Evolutionary conservation across 2,113 vertebrate genomes (phyloP).

Genomic region (Esox niger): DNA sequence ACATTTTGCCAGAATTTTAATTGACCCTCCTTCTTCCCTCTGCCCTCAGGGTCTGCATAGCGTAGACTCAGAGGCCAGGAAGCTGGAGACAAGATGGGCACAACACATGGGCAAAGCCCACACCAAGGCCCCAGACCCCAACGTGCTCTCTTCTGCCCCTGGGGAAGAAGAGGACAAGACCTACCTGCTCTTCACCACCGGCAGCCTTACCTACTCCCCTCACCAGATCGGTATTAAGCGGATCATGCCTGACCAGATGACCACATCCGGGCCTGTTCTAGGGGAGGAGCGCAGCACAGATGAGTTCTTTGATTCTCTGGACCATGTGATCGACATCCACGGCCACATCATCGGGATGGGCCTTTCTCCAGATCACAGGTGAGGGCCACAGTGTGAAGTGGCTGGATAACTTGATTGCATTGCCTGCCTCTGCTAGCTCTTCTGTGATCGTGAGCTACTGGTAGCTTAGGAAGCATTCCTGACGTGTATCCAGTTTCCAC

Average conservation of each 20-base stretch:
- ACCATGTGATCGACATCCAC: slow-evolving; percentile 93
- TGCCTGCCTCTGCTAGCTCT: too few species aligned
- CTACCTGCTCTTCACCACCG: slow-evolving; percentile 94
- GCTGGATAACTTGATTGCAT: background rate
- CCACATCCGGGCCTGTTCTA: slow-evolving; percentile 85
- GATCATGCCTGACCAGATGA: slow-evolving; percentile 96
- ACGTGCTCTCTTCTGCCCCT: slow-evolving; percentile 50
- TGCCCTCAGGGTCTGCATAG: slow-evolving; percentile 45
- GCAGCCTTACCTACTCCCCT: slow-evolving; percentile 94
- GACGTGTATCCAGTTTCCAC: too few species aligned
- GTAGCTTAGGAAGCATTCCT: too few species aligned
- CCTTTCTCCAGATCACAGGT: slow-evolving; percentile 96
- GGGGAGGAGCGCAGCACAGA: slow-evolving; percentile 86
- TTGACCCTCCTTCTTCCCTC: background rate
- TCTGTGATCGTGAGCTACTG: too few species aligned
- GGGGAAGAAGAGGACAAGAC: slow-evolving; percentile 75
- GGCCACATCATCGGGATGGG: slow-evolving; percentile 98
- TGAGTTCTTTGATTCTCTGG: slow-evolving; percentile 92
- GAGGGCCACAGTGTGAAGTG: slow-evolving; percentile 13
- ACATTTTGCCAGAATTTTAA: background rate
- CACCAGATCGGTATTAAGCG: slow-evolving; percentile 91
- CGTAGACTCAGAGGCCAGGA: slow-evolving; percentile 61
- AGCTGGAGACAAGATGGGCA: slow-evolving; percentile 84
- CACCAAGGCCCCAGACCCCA: slow-evolving; percentile 75
- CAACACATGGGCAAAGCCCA: slow-evolving; percentile 77